A percentile compares a stretch with the other conserved stretches of the same genome.
Conservation (phyloP, 2,888 invertebrate genomes). For the Tenthredo distinguenda region DNA sequence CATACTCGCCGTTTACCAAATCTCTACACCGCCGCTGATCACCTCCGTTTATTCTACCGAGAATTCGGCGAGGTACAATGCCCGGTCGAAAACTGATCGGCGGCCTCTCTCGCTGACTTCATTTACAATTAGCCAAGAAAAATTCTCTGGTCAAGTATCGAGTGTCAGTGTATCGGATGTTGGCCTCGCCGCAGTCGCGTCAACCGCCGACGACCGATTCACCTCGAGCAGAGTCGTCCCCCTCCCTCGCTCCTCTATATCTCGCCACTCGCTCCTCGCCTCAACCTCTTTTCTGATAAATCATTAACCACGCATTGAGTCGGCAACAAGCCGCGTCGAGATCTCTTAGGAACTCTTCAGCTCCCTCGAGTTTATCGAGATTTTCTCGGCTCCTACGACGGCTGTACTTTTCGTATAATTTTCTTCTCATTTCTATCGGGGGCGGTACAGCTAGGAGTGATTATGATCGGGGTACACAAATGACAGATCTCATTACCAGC, state of each 20-base stretch:
- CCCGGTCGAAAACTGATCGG: neutral
- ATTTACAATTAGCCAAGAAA: constrained; percentile 23
- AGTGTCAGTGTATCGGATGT: constrained; percentile 42
- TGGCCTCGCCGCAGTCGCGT: constrained; percentile 38
- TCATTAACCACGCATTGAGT: neutral
- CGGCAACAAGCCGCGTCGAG: neutral
- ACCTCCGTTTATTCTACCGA: neutral
- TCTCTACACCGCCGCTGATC: neutral
- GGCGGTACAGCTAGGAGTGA: neutral
- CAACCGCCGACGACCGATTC: constrained; percentile 7
- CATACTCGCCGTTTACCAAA: neutral
- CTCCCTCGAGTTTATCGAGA: neutral
- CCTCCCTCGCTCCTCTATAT: neutral
- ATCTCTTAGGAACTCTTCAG: neutral
- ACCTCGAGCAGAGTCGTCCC: constrained; percentile 4
- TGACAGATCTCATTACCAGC: neutral
- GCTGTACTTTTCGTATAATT: neutral
- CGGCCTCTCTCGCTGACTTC: constrained; percentile 25
- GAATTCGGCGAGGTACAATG: neutral
- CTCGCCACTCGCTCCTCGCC: neutral
- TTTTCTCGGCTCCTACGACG: neutral
- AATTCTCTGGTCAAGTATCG: constrained; percentile 42
- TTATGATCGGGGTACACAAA: neutral
- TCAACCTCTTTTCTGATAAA: neutral
- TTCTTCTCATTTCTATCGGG: neutral